Base-by-base conservation (phyloP, 2,888 invertebrate genomes). In the Hirtodrosophila duncani region DNA sequence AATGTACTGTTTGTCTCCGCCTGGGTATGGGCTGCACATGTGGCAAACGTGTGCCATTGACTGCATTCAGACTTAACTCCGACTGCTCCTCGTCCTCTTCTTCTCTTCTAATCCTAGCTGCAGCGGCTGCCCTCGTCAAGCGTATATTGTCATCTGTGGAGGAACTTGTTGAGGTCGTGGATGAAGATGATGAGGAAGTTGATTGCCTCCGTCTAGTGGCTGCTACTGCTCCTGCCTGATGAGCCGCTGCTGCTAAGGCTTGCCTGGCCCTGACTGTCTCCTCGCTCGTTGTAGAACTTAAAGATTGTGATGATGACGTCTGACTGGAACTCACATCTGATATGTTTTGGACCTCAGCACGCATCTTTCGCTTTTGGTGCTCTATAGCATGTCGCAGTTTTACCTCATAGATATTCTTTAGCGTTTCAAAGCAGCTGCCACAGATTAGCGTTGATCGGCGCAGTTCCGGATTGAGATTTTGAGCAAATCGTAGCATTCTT, bases 21-120 rank as follows among this genome's bases (percentile, higher is more conserved):
- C 10, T 43, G 1, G 58, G 58, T 1, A 58, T 58, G 0, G 58
- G 58, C 21, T 58, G 58, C 2, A 57, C 23, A 5, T 58, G 57
- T 0, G 81, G 81, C 3, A 82, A 17, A 0, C 81, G 68, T 0
- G 63, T 65, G 0, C 83, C 80, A 37, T 77, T 77, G 0, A 77
- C 50, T 0, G 77, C 81, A 50, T 81, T 81, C 2, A 77, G 41
- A 11, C 82, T 69, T 2, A 67, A 23, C 21, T n/a, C n/a, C n/a
- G n/a, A n/a, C n/a, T 63, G 43, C 8, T 74, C 65, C 4, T 53
- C 50, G 5, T 46, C 58, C n/a, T n/a, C n/a, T n/a, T n/a, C n/a
- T n/a, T n/a, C n/a, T n/a, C n/a, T n/a, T n/a, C n/a, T n/a, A n/a
- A n/a, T n/a, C n/a, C n/a, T n/a, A n/a, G n/a, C n/a, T n/a, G n/a